Base-by-base conservation (phyloP, 2,797 vertebrate genomes). In the Argya squamiceps region DNA sequence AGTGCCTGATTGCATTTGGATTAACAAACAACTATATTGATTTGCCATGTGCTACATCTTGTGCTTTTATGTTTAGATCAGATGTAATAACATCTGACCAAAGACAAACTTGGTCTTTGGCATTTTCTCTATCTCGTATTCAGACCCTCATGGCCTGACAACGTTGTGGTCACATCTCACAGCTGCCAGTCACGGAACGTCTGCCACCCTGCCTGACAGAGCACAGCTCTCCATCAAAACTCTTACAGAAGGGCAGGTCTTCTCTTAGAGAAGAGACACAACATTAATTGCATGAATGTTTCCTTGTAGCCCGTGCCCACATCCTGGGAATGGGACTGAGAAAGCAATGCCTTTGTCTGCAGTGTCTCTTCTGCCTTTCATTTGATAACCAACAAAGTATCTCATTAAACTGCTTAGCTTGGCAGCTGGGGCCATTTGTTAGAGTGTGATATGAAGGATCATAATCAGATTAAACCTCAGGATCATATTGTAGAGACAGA, bases 381-480 rank as follows among this genome's bases (percentile, higher is more conserved):
- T 90, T 64, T 69, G 77, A 30, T 76, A 79, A 65, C 64, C 12
- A 24, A 55, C 39, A 29, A 4, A 11, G 47, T 32, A 67, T 90
- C 85, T 95, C 81, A 39, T 95, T 95, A 92, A 97, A 91, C 59
- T 21, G 10, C 90, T 96, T 71, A 41, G 90, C 77, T 59, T 70
- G 83, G 93, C 83, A 96, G 88, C 88, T 84, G 92, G 55, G 65
- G 49, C 62, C 93, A 46, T 95, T 95, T 92, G 84, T 94, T 90
- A 74, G 4, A n/a, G 47, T 17, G 63, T 64, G 78, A 95, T 91
- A 87, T 12, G 84, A 90, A 89, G 77, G 52, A 79, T 58, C 24
- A 1, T 91, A 96, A 96, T 93, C 88, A 96, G 60, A 94, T 96
- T 97, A 94, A 89, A 79, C 59, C 77, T 69, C 56, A 9, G 90